Conservation (phyloP, 2,888 invertebrate genomes). For the Hesperia comma region DNA sequence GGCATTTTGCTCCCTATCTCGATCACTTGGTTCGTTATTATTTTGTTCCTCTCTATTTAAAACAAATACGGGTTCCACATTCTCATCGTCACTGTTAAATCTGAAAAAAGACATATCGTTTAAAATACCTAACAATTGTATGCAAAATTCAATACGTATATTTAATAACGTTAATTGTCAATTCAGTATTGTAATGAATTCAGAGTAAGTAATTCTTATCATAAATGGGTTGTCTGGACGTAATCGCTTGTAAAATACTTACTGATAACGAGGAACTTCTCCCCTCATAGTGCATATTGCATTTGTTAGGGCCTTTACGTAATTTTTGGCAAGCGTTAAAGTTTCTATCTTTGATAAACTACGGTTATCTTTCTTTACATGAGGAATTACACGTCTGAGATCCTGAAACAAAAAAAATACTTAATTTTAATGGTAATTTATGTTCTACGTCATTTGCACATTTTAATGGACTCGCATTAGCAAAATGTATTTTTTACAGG, state of each 20-base stretch:
- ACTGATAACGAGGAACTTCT: conserved; percentile 80
- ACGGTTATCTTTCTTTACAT: conserved; percentile 92
- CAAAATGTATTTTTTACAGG: too few species aligned
- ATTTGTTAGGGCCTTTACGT: conserved; percentile 94
- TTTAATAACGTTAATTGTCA: not conserved
- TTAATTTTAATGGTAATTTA: conserved; percentile 29
- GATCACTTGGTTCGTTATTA: conserved; percentile 61
- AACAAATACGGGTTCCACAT: conserved; percentile 69
- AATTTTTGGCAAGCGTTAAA: conserved; percentile 93
- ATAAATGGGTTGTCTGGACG: too few species aligned
- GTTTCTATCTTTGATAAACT: conserved; percentile 95
- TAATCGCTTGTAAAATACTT: conserved; percentile 57
- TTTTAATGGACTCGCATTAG: too few species aligned
- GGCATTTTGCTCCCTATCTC: conserved; percentile 50
- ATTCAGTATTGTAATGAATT: too few species aligned
- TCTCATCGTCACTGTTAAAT: conserved; percentile 70
- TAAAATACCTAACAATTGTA: not conserved
- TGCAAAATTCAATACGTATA: too few species aligned
- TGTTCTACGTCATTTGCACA: too few species aligned
- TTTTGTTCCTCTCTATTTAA: conserved; percentile 65
- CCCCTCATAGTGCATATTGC: conserved; percentile 92
- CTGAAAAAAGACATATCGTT: conserved; percentile 50
- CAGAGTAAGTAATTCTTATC: too few species aligned
- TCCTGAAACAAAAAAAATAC: conserved; percentile 81
- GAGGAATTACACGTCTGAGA: conserved; percentile 92